Evolutionary conservation across 1,140 invertebrate species (phyloP), one percentile per base, ranked within the genome.

Genomic region (Luehdorfia chinensis): DNA sequence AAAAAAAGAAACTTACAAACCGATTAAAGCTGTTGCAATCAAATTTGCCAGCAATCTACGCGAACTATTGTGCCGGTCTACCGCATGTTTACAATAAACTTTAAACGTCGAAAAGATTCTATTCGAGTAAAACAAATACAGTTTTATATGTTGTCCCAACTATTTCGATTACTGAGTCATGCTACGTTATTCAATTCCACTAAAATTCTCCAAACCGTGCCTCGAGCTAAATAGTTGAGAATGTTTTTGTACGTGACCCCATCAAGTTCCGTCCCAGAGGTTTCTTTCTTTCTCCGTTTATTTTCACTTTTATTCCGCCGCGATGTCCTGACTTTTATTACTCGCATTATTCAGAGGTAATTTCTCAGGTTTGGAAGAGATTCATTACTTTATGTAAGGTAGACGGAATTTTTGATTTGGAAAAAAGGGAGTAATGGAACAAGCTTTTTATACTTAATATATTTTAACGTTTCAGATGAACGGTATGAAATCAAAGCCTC

Each of bases 221-320:
- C 60, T 61, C 66, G 55, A 46, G 62, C 63, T 79, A 79, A 79
- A 79, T 73, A 73, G 66, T 47, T 62, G 65, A 64, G 70, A 75
- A 73, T 75, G 49, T 77, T 79, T 70, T 48, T 21, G 47, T 66
- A 77, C 76, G 76, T 80, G 74, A 77, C 63, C 66, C 72, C 74
- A 70, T 72, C 67, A 70, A 48, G 46, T 48, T 50, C 51, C 43
- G 48, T 60, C 60, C 60, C 57, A 31, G 37, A 37, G 60, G 64
- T 41, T 56, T 55, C 41, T 47, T 49, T 43, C 51, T 41, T 41
- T 41, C n/a, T n/a, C n/a, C n/a, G 57, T 68, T 69, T 64, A 60
- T 68, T 57, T 54, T 46, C 47, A 53, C 55, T 62, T 67, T 55
- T 59, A 62, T 51, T 55, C 48, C 50, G 50, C 51, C 52, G 53